Conservation (phyloP, 2,888 invertebrate species). For the Heliconius aoede region DNA sequence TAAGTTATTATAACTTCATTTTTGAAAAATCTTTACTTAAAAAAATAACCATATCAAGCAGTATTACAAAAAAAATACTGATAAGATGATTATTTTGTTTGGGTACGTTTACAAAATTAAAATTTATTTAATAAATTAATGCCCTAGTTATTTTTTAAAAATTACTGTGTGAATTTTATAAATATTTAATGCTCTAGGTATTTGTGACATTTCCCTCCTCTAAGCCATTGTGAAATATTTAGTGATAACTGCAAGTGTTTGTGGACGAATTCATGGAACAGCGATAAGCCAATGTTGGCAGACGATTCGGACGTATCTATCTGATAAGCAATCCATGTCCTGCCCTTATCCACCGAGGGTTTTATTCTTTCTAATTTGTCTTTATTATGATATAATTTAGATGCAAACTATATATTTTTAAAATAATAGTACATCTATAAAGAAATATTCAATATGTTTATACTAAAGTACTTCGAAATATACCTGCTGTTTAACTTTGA, state of each 20-base stretch:
- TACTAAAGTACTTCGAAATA: not conserved
- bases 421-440: not conserved
- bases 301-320: conserved; percentile 75
- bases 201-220: conserved; percentile 49
- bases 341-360: conserved; percentile 46
- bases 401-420: not conserved
- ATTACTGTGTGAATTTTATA: not conserved
- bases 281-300: conserved; percentile 69
- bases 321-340: conserved; percentile 62
- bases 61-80: not conserved
- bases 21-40: not conserved
- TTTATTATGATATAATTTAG: not conserved
- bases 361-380: not conserved
- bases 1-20: not conserved
- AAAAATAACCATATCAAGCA: not conserved
- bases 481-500: conserved; percentile 28
- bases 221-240: conserved; percentile 70
- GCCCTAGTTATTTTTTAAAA: not conserved
- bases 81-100: not conserved
- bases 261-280: conserved; percentile 75
- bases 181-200: not conserved
- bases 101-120: not conserved
- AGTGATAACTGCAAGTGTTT: conserved; percentile 77
- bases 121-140: not conserved
- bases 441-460: not conserved